Conservation (phyloP, 1,140 invertebrate genomes). For the Patella vulgata region DNA sequence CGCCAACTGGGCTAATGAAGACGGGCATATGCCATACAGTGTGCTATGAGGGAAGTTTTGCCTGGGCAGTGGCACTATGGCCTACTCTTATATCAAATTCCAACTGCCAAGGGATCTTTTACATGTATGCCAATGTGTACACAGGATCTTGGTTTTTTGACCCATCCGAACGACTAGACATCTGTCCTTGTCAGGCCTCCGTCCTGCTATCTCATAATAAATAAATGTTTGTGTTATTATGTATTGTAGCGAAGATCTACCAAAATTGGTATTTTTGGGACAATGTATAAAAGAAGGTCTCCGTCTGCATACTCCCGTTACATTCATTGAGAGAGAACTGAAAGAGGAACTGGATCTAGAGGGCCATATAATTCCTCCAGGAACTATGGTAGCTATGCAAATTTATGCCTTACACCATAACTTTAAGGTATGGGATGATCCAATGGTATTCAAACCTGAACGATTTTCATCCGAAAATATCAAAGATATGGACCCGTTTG, state of each 20-base stretch:
- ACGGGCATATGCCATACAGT: too few relatives aligned
- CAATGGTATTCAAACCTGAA: conserved; percentile 40
- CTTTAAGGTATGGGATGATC: conserved; percentile 28
- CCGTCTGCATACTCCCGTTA: conserved; percentile 66
- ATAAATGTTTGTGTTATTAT: not conserved
- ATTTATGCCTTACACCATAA: conserved; percentile 36
- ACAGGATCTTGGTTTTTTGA: too few relatives aligned
- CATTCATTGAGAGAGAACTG: conserved; percentile 76
- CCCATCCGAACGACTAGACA: too few relatives aligned
- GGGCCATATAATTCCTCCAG: conserved; percentile 27
- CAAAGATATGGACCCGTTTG: conserved; percentile 37
- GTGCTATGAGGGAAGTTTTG: too few relatives aligned
- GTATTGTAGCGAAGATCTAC: conserved; percentile 45
- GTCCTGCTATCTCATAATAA: not conserved
- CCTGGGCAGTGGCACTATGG: too few relatives aligned
- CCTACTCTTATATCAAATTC: too few relatives aligned
- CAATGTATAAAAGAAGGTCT: conserved; percentile 65
- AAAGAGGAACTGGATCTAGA: conserved; percentile 29
- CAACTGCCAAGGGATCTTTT: too few relatives aligned
- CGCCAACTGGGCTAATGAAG: too few relatives aligned
- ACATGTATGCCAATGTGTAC: too few relatives aligned
- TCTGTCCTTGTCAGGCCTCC: too few relatives aligned
- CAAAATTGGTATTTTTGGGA: conserved; percentile 60
- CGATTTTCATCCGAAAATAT: conserved; percentile 44
- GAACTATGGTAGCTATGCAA: conserved; percentile 26